Evolutionary conservation across 2,797 vertebrate species (phyloP), one percentile per base, ranked within the genome.

Genomic region (Chrysocyon brachyurus): DNA sequence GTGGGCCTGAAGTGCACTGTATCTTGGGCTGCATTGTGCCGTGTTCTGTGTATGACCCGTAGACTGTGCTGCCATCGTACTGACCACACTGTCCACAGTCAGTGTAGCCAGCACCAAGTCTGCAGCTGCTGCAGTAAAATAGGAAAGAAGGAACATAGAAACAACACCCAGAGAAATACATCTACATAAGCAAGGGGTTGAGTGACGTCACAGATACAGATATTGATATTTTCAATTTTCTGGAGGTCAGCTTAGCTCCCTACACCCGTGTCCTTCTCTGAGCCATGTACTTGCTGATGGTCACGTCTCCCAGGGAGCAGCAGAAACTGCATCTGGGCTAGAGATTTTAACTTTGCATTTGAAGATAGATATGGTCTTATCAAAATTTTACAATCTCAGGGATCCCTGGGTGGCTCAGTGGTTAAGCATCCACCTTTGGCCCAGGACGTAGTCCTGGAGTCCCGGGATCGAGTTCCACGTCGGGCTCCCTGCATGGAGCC

Each of bases 311-410:
- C 86, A 91, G 87, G 75, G 96, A 97, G 73, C 57, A 92, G 40
- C 56, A 92, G 78, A 89, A 95, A 90, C 4, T 6, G 22, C 33
- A 57, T 90, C 36, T 90, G 93, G 82, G 46, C 83, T 95, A 94
- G 52, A 97, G 52, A 97, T 73, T 73, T 31, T 28, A 90, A 40
- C 81, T 97, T 92, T 77, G 94, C 70, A 95, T 90, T 91, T 91
- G 91, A 40, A 72, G 85, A 87, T 81, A 92, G 0, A 87, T 81
- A 92, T 0, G 19, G 26, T 36, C 26, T 95, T 96, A 87, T 95
- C 84, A 94, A 77, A 72, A n/a, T 73, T 52, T 46, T 46, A 46
- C 7, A 8, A 46, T 46, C 40, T 46, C 40, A 46, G 40, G 40
- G 40, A 46, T 46, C 40, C 40, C 40, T 46, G 40, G 40, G 40